Evolutionary conservation across 2,888 invertebrate genomes (phyloP).

Genomic region (Agriopis leucophaearia): DNA sequence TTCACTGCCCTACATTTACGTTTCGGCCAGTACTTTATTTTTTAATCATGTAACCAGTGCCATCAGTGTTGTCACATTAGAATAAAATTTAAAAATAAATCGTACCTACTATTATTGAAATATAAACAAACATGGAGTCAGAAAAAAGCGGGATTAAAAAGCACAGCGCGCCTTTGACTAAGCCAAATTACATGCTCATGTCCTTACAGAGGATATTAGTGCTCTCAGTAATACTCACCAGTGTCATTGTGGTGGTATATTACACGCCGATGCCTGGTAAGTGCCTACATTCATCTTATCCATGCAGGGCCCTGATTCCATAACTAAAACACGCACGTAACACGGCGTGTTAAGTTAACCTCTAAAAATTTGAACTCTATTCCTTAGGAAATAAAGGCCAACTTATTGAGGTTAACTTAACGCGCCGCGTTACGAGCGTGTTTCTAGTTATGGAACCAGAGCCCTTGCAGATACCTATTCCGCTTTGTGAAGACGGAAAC

Average conservation of each 20-base stretch:
- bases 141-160: conserved; percentile 64
- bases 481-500: neutral
- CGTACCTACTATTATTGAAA: conserved; percentile 15
- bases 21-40: conserved; percentile 19
- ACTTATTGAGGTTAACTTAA: too few relatives aligned
- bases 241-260: conserved; percentile 90
- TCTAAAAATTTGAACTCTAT: too few relatives aligned
- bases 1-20: conserved; percentile 38
- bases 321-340: too few relatives aligned
- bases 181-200: conserved; percentile 85
- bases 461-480: neutral
- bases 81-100: conserved; percentile 17
- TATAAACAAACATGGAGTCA: conserved; percentile 63
- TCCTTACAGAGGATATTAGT: conserved; percentile 89
- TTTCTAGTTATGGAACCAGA: too few relatives aligned
- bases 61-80: conserved; percentile 8
- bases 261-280: conserved; percentile 91
- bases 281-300: conserved; percentile 4
- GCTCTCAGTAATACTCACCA: conserved; percentile 88
- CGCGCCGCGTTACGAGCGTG: too few relatives aligned
- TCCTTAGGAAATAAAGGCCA: too few relatives aligned
- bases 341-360: too few relatives aligned
- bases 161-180: conserved; percentile 61
- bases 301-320: too few relatives aligned
- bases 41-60: conserved; percentile 59